phyloP scores from a whole-genome alignment of 2,113 vertebrate genomes.

The Nothobranchius kuhntae region DNA sequence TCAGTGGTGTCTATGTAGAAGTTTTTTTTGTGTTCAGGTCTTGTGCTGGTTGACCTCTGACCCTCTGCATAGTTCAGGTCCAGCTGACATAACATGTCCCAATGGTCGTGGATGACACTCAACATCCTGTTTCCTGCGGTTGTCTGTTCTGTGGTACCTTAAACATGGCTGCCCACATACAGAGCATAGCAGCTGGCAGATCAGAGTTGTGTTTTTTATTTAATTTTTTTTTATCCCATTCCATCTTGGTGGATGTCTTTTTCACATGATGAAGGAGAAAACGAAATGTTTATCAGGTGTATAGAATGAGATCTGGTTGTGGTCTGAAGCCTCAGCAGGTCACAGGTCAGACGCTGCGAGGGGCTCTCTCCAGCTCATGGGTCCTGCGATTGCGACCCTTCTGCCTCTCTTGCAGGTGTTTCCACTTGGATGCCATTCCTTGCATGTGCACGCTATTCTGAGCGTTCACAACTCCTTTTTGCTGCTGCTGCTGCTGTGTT shows the following conservation, averaged over 20 bases:
- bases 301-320: conserved; percentile 43
- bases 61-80: conserved; percentile 46
- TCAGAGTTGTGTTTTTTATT: conserved; percentile 79
- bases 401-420: conserved; percentile 96
- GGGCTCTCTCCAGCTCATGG: conserved; percentile 96
- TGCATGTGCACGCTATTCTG: conserved; percentile 68
- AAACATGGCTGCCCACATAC: conserved; percentile 88
- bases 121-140: conserved; percentile 56
- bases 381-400: conserved; percentile 98
- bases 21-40: conserved; percentile 30
- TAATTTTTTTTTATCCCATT: conserved; percentile 81
- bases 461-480: conserved; percentile 53
- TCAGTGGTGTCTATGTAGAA: conserved; percentile 32
- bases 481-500: conserved; percentile 62
- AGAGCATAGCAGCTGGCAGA: conserved; percentile 74
- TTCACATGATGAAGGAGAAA: conserved; percentile 46
- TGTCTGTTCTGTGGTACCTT: conserved; percentile 71
- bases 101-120: conserved; percentile 33
- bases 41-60: conserved; percentile 34
- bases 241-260: conserved; percentile 82
- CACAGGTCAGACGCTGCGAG: conserved; percentile 90
- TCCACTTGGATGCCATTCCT: conserved; percentile 88
- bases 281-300: conserved; percentile 31
- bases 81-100: conserved; percentile 64
- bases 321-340: conserved; percentile 45